phyloP scores from a whole-genome alignment of 2,888 invertebrate genomes.

The Julus scanicus region DNA sequence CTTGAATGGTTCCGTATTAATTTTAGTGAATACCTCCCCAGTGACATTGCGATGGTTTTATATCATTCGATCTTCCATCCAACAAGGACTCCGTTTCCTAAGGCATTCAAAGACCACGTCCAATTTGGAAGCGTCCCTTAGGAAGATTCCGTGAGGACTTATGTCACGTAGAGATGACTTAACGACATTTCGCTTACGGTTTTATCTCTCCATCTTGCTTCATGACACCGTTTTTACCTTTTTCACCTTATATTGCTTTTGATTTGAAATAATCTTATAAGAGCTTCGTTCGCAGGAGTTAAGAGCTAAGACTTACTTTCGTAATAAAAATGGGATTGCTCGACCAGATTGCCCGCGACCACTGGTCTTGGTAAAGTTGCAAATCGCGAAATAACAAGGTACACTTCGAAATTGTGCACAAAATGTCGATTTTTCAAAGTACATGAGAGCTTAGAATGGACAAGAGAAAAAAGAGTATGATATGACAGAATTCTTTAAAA shows the following conservation, averaged over 20 bases:
- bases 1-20: constrained; percentile 49
- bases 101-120: constrained; percentile 10
- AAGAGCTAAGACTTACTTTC: background rate
- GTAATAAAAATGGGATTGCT: constrained; percentile 13
- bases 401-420: background rate
- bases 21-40: constrained; percentile 44
- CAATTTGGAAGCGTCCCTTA: constrained; percentile 15
- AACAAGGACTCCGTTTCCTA: constrained; percentile 8
- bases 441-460: background rate
- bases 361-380: background rate
- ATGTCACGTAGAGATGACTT: constrained; percentile 42
- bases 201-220: constrained; percentile 30
- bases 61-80: constrained; percentile 44
- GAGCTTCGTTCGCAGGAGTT: constrained; percentile 13
- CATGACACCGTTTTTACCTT: constrained; percentile 35
- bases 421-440: background rate
- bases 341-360: background rate
- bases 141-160: constrained; percentile 12
- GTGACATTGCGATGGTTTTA: constrained; percentile 44
- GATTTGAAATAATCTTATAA: constrained; percentile 35
- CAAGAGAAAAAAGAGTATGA: background rate
- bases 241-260: constrained; percentile 32
- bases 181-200: constrained; percentile 20
- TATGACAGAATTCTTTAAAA: background rate
- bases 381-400: background rate